Base-by-base conservation (phyloP, 2,797 vertebrate species). In the Amphiprion clarkii region DNA sequence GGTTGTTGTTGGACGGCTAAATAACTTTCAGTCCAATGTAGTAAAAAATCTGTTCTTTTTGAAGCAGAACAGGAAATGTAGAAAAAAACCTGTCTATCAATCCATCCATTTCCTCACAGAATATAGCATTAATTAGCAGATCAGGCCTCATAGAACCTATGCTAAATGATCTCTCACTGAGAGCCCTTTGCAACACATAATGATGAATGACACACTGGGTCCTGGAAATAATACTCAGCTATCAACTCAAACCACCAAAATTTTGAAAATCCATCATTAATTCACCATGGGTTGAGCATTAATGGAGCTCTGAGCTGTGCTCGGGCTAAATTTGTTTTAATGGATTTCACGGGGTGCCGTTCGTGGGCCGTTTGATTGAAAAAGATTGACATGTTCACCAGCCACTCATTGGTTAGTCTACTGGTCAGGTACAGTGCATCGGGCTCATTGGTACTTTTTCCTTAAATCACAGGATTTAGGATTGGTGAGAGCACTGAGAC, bases 331-430 rank as follows among this genome's bases (percentile, higher is more conserved):
- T 91, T 91, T 89, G 79, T 88, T 91, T 90, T 88, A 92, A 93
- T 93, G 89, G 92, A 93, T 93, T 91, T 92, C 90, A 91, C 55
- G 83, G 89, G 85, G 86, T 64, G 87, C 75, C 39, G 58, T 88
- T 83, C 14, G 40, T 60, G 73, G 83, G 75, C 75, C 23, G 68
- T 79, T 82, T 89, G 89, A 93, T 87, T 91, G 91, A 93, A 90
- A 90, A 80, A 69, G 82, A 90, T 27, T n/a, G 6, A 66, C 39
- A 1, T 13, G 21, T 60, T 60, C 51, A 44, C 56, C 68, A 6
- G 25, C 1, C 40, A 40, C 59, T 57, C 7, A 27, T 44, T 19
- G n/a, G 58, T 33, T 3, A 36, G 55, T 60, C 55, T 60, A 17
- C 48, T 12, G 19, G 10, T 0, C 9, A 52, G 68, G 27, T 54